phyloP scores from a whole-genome alignment of 2,888 invertebrate genomes.

The Cyrtodaria siliqua region DNA sequence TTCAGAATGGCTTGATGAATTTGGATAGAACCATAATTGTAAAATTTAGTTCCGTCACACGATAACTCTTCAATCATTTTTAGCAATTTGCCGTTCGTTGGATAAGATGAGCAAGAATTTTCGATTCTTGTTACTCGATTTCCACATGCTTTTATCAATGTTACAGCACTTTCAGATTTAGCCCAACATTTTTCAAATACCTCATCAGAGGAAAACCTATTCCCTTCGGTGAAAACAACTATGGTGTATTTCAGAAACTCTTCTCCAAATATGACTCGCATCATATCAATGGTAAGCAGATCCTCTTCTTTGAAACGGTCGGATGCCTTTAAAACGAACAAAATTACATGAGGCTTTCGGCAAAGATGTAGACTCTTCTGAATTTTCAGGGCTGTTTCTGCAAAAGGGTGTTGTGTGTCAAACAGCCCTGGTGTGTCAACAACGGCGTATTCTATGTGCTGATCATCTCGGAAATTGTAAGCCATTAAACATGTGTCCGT shows the following conservation, averaged over 20 bases:
- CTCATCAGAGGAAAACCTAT: background rate
- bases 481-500: no score
- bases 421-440: slow-evolving; percentile 11
- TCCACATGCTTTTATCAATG: background rate
- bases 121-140: slow-evolving; percentile 7
- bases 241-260: background rate
- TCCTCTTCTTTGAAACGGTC: background rate
- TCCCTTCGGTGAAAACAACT: slow-evolving; percentile 7
- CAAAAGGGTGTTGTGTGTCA: background rate
- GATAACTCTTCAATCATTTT: no score
- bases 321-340: background rate
- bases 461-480: no score
- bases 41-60: no score
- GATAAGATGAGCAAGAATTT: background rate
- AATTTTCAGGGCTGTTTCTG: background rate
- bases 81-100: no score
- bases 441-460: background rate
- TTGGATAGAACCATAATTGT: no score
- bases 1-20: no score
- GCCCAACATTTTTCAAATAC: background rate
- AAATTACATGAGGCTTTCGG: slow-evolving; percentile 7
- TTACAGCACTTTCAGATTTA: background rate
- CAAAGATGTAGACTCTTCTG: background rate
- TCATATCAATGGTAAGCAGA: background rate
- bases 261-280: slow-evolving; percentile 12